Conservation (phyloP, 1,140 invertebrate genomes). For the Ostrea edulis region DNA sequence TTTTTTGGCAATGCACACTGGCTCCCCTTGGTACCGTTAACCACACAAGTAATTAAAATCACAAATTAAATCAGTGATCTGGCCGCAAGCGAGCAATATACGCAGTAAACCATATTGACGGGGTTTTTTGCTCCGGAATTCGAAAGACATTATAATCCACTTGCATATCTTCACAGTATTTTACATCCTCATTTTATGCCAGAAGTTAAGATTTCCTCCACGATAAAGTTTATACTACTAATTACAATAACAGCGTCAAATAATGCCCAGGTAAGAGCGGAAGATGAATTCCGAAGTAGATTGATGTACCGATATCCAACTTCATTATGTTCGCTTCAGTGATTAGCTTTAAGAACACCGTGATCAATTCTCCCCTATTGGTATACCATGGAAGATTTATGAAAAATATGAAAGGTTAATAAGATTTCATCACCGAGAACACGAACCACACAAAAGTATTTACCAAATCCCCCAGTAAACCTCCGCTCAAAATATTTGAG, state of each 20-base stretch:
- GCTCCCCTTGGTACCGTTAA: constrained; percentile 29
- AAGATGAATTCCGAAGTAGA: constrained; percentile 29
- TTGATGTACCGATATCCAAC: constrained; percentile 22
- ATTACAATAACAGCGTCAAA: constrained; percentile 24
- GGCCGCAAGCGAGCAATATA: not conserved
- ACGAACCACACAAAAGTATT: constrained; percentile 15
- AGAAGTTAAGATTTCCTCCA: constrained; percentile 16
- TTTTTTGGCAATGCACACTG: constrained; percentile 28
- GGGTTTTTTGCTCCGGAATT: not conserved
- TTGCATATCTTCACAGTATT: constrained; percentile 22
- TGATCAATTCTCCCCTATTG: constrained; percentile 9
- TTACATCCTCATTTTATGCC: constrained; percentile 31
- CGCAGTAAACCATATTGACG: constrained; percentile 20
- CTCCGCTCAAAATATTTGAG: constrained; percentile 24
- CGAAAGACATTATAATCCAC: constrained; percentile 19
- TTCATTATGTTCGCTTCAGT: not conserved
- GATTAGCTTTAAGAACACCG: not conserved
- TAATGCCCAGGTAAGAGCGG: not conserved
- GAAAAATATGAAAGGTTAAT: constrained; percentile 11
- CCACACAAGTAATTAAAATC: constrained; percentile 37
- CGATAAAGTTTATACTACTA: constrained; percentile 33
- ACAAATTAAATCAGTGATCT: constrained; percentile 30
- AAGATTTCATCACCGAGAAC: constrained; percentile 12
- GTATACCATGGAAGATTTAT: not conserved
- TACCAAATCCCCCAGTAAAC: constrained; percentile 23